phyloP scores from a whole-genome alignment of 1,140 invertebrate genomes.

The Diploscapter pachys region DNA sequence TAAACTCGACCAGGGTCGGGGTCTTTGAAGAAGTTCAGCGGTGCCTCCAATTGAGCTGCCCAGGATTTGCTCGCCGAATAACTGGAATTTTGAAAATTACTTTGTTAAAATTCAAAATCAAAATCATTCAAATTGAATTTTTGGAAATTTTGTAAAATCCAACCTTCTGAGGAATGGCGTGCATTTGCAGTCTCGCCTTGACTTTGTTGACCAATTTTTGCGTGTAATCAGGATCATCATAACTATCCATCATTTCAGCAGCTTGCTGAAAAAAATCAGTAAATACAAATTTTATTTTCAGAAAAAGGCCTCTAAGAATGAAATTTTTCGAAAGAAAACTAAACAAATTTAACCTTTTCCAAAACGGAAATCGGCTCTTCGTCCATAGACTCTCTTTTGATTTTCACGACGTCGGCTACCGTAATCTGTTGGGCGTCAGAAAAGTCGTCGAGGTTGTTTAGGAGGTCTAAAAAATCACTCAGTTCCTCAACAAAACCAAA shows the following conservation, averaged over 20 bases:
- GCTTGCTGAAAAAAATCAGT: neutral
- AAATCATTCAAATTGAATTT: too few relatives aligned
- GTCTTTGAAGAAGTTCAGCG: constrained; percentile 84
- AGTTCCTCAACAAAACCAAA: too few relatives aligned
- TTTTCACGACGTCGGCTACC: too few relatives aligned
- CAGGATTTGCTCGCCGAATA: constrained; percentile 20
- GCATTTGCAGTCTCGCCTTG: constrained; percentile 19
- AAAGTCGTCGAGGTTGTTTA: too few relatives aligned
- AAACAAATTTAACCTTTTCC: constrained; percentile 3
- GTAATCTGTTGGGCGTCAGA: too few relatives aligned
- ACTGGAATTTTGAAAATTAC: neutral
- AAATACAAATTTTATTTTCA: too few relatives aligned
- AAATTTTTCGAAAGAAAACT: neutral
- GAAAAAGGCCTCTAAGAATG: neutral
- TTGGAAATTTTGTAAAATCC: neutral
- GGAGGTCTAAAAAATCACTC: too few relatives aligned
- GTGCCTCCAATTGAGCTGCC: constrained; percentile 8
- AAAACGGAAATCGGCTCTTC: constrained; percentile 1
- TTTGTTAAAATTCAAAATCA: neutral
- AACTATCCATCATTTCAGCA: neutral
- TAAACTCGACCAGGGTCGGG: constrained; percentile 98
- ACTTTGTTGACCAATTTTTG: constrained; percentile 10
- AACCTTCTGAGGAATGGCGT: constrained; percentile 23
- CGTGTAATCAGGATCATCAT: neutral
- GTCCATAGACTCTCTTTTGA: too few relatives aligned